Conservation (phyloP, 2,888 invertebrate species). For the Calameuta idolon region DNA sequence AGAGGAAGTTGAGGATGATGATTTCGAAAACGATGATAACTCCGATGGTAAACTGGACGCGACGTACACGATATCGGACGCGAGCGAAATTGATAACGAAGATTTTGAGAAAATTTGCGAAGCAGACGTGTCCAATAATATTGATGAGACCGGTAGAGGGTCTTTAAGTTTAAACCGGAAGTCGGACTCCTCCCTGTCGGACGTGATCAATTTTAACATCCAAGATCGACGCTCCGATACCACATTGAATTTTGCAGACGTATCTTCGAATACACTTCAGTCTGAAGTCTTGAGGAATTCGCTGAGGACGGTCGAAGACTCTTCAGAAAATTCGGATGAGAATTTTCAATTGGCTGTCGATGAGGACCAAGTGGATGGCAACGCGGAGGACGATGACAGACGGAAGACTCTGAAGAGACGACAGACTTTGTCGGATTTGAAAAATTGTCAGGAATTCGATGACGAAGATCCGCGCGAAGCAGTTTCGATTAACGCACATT, state of each 20-base stretch:
- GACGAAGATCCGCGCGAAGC: not conserved
- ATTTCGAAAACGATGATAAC: not conserved
- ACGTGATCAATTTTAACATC: not conserved
- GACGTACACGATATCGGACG: slow-evolving; percentile 40
- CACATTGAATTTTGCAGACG: slow-evolving; percentile 37
- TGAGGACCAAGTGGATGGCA: not conserved
- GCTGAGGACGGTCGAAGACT: not conserved
- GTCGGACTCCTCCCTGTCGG: not conserved
- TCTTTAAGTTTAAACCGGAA: not conserved
- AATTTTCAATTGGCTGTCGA: not conserved
- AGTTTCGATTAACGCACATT: not conserved
- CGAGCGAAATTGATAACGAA: slow-evolving; percentile 26
- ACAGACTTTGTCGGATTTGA: no score
- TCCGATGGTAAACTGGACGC: slow-evolving; percentile 11
- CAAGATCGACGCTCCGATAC: slow-evolving; percentile 19
- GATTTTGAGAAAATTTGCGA: slow-evolving; percentile 13
- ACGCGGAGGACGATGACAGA: not conserved
- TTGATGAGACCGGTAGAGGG: slow-evolving; percentile 21
- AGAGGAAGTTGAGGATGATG: slow-evolving; percentile 14
- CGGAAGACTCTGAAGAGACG: no score
- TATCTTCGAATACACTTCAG: slow-evolving; percentile 19
- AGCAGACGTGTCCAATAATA: slow-evolving; percentile 41
- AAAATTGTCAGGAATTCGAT: slow-evolving; percentile 4
- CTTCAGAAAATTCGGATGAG: not conserved
- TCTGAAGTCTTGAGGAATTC: not conserved